Evolutionary conservation across 2,797 vertebrate species (phyloP).

Genomic region (Xiphophorus birchmanni): DNA sequence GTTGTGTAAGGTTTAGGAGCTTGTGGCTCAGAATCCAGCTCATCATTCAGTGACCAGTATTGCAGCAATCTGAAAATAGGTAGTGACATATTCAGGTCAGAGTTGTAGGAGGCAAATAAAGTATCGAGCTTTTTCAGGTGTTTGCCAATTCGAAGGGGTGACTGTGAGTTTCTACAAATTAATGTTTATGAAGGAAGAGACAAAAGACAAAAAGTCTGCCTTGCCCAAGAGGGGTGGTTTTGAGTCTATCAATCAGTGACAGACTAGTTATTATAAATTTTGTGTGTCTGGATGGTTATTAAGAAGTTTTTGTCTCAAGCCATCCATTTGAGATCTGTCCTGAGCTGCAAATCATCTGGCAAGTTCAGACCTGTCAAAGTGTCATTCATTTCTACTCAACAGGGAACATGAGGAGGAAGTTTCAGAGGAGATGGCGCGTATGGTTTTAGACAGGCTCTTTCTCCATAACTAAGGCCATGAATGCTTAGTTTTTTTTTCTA

Average conservation of each 20-base stretch:
- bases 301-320: constrained; percentile 39
- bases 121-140: constrained; percentile 41
- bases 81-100: constrained; percentile 70
- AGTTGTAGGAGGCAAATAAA: constrained; percentile 54
- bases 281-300: constrained; percentile 43
- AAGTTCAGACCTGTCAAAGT: constrained; percentile 46
- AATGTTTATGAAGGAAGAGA: not conserved
- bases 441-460: constrained; percentile 2
- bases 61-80: constrained; percentile 42
- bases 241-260: constrained; percentile 46
- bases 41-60: constrained; percentile 50
- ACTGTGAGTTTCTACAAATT: constrained; percentile 37
- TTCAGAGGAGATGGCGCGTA: constrained; percentile 14
- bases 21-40: constrained; percentile 41
- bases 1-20: constrained; percentile 32
- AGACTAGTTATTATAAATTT: constrained; percentile 34
- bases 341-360: constrained; percentile 40
- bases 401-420: constrained; percentile 24
- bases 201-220: constrained; percentile 10
- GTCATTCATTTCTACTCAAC: constrained; percentile 41
- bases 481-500: not conserved
- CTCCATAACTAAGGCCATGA: constrained; percentile 8
- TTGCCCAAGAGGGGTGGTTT: constrained; percentile 20
- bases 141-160: constrained; percentile 25
- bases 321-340: constrained; percentile 42